Base-by-base conservation (phyloP, 2,888 invertebrate species). In the Eurytoma adleriae region DNA sequence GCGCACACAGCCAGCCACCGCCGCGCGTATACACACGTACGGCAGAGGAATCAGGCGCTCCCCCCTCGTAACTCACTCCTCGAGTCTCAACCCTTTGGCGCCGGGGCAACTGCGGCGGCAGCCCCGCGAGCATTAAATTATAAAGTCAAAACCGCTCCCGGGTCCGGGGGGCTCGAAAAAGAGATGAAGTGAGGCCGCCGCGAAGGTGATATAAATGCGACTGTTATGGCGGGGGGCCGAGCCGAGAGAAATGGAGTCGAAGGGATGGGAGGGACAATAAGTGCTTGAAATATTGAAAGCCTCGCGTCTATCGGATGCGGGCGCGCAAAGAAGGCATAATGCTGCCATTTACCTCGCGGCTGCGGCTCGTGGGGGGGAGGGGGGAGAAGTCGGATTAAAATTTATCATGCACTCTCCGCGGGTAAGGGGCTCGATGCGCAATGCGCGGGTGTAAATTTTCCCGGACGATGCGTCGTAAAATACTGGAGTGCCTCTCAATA, bases 241-340 rank as follows among this genome's bases (percentile, higher is more conserved):
- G 57, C 13, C 59, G 76, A 59, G 24, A 61, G 75, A 64, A n/a
- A 56, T n/a, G 48, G 56, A 52, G 24, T 67, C 67, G 18, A 18
- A 10, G 4, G 20, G 24, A 14, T 7, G 68, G 48, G 62, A 20
- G 72, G 57, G 30, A 69, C 88, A 90, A 90, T 90, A 90, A 89
- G 89, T 89, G 88, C 88, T 90, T 90, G 90, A 90, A 90, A 89
- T 90, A 90, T 90, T 89, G 90, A 90, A 89, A 89, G 88, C 86
- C 86, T 85, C 86, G 50, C 24, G 16, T 5, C 18, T 40, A 40
- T 54, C 7, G 54, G 57, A 64, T 57, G 13, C 27, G 24, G 68
- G 80, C 73, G 77, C 72, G 82, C 71, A 56, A 75, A 66, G 83
- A 85, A 84, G 40, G 85, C 85, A 86, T 88, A 87, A 88, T 86